Evolutionary conservation across 2,797 vertebrate genomes (phyloP).

Genomic region (Sorex maritimensis): DNA sequence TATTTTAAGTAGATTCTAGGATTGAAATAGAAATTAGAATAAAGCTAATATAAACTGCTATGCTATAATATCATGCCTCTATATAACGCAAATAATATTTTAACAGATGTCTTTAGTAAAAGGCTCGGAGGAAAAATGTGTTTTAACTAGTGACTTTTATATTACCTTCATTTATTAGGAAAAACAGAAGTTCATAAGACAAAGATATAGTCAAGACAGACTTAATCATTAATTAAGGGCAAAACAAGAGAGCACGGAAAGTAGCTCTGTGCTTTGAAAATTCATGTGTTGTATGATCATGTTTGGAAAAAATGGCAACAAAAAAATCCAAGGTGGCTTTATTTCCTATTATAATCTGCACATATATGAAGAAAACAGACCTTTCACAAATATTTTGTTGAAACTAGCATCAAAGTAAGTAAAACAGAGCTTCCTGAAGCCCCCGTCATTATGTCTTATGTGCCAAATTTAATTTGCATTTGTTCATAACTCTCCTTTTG

Average conservation of each 20-base stretch:
- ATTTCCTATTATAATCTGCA: background rate
- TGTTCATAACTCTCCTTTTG: slow-evolving; percentile 84
- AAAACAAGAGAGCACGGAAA: slow-evolving; percentile 66
- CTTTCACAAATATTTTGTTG: slow-evolving; percentile 50
- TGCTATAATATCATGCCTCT: slow-evolving; percentile 82
- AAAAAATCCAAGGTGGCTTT: background rate
- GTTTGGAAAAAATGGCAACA: background rate
- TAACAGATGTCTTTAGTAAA: slow-evolving; percentile 76
- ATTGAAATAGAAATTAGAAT: slow-evolving; percentile 87
- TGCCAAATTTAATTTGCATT: slow-evolving; percentile 84
- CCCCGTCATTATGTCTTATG: slow-evolving; percentile 63
- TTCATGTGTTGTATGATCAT: background rate
- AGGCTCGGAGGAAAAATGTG: slow-evolving; percentile 77
- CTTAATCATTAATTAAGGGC: slow-evolving; percentile 71
- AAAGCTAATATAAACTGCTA: slow-evolving; percentile 87
- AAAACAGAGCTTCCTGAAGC: slow-evolving; percentile 57
- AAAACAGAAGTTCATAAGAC: slow-evolving; percentile 39
- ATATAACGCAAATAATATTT: slow-evolving; percentile 82
- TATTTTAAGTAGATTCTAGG: slow-evolving; percentile 89
- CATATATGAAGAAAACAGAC: background rate
- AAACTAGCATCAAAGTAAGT: slow-evolving; percentile 46
- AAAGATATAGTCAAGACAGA: slow-evolving; percentile 74
- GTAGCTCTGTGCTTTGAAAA: background rate
- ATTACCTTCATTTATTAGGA: slow-evolving; percentile 78
- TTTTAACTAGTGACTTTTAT: slow-evolving; percentile 48